Evolutionary conservation across 2,113 vertebrate species (phyloP).

Genomic region (Alethe castanea): DNA sequence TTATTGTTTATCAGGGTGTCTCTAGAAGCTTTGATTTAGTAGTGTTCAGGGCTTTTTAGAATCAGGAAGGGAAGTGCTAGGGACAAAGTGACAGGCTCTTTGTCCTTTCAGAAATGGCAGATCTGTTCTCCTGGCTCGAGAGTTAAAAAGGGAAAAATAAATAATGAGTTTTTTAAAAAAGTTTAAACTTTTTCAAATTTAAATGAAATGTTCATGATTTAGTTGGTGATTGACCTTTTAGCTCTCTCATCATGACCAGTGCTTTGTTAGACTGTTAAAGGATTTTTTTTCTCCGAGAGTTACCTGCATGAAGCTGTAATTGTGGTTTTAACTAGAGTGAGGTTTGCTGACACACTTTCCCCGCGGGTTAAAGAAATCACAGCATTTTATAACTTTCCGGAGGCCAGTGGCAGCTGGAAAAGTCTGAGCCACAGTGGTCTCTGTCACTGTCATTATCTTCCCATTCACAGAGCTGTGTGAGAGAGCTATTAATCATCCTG

Average conservation of each 20-base stretch:
- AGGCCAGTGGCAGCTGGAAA: accelerated
- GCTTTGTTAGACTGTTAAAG: background rate
- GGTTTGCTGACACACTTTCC: background rate
- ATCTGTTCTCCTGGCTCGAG: background rate
- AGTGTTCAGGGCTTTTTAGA: background rate
- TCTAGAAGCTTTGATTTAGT: background rate
- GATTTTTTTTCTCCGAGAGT: background rate
- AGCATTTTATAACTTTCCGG: background rate
- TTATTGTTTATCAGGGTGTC: background rate
- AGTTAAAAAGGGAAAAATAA: background rate
- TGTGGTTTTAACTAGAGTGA: background rate
- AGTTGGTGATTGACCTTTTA: background rate
- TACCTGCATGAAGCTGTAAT: background rate
- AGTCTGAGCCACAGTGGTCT: background rate
- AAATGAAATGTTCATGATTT: background rate
- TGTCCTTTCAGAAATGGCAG: background rate
- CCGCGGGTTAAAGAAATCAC: background rate
- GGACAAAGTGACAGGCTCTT: background rate
- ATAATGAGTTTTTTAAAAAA: accelerated
- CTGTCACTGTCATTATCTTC: background rate
- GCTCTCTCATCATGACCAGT: background rate
- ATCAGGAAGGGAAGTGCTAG: background rate
- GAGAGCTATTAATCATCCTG: background rate
- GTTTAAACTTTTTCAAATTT: background rate
- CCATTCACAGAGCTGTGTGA: background rate